These are phyloP conservation scores for Limnodromus scolopaceus DNA, from an alignment of 2,797 vertebrate species.

Conservation along the genomic window DNA sequence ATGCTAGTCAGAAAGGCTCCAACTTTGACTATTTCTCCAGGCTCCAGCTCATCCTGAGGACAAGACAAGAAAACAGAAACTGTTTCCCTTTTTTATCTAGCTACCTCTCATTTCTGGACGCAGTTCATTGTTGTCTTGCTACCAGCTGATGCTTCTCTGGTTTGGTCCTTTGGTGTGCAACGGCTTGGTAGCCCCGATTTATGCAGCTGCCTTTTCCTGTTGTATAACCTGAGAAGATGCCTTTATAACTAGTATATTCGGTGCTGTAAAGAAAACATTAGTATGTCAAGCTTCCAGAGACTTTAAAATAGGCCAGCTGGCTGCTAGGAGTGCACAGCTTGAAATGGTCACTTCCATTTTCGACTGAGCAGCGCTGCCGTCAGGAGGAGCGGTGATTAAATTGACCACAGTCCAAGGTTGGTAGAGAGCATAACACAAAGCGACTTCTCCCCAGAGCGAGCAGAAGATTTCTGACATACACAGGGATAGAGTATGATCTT, in stretches of 20 bases:
- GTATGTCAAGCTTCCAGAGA: slow-evolving; percentile 47
- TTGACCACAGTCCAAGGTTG: slow-evolving; percentile 31
- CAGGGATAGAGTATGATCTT: not conserved
- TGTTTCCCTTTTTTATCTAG: not conserved
- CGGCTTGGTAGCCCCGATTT: not conserved
- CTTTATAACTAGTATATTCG: not conserved
- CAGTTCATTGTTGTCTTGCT: not conserved
- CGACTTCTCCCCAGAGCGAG: not conserved
- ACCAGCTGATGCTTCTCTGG: accelerated
- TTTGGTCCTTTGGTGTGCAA: not conserved
- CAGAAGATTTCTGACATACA: not conserved
- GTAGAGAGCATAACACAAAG: slow-evolving; percentile 20
- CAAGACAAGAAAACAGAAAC: not conserved
- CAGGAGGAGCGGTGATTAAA: slow-evolving; percentile 50
- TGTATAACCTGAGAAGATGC: slow-evolving; percentile 12
- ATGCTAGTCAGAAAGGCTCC: not conserved
- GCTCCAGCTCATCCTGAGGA: not conserved
- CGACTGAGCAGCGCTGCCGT: not conserved
- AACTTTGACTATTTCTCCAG: not conserved
- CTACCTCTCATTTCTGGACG: not conserved
- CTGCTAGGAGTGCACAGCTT: slow-evolving; percentile 43
- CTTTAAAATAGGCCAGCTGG: slow-evolving; percentile 47
- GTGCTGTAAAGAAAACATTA: slow-evolving; percentile 23
- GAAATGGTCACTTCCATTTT: slow-evolving; percentile 59
- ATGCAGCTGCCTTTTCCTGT: not conserved